phyloP scores from a whole-genome alignment of 2,797 vertebrate genomes.

The Rallus crepitans region DNA sequence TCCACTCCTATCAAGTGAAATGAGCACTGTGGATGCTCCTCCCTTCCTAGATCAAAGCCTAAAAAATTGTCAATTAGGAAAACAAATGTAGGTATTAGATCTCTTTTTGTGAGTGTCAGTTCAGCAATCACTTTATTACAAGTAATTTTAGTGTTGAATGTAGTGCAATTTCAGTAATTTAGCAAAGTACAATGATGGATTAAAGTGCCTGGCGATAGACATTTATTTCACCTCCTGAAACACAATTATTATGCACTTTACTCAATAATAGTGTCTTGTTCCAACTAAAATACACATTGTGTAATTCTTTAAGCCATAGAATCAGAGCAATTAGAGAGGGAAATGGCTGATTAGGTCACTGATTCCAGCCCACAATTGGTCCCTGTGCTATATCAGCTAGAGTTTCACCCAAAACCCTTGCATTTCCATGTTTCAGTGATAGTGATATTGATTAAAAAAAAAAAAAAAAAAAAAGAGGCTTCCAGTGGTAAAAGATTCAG shows the following conservation, averaged over 20 bases:
- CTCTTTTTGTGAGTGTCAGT: slow-evolving; percentile 38
- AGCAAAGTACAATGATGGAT: slow-evolving; percentile 64
- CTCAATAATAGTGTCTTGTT: slow-evolving; percentile 60
- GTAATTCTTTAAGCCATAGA: slow-evolving; percentile 53
- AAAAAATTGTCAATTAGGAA: slow-evolving; percentile 39
- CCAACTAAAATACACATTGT: slow-evolving; percentile 55
- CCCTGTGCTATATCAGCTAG: neutral
- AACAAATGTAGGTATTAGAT: slow-evolving; percentile 47
- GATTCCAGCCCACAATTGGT: neutral
- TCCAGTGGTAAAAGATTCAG: neutral
- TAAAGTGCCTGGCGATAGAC: slow-evolving; percentile 50
- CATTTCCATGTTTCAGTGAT: neutral
- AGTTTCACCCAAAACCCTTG: neutral
- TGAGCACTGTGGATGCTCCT: neutral
- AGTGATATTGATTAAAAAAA: neutral
- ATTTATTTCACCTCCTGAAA: slow-evolving; percentile 54
- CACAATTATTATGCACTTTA: slow-evolving; percentile 71
- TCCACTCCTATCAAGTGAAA: neutral
- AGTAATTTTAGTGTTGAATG: slow-evolving; percentile 60
- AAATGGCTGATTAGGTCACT: slow-evolving; percentile 54
- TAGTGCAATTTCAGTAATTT: slow-evolving; percentile 62
- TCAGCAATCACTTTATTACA: slow-evolving; percentile 50
- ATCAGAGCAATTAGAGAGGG: slow-evolving; percentile 55
- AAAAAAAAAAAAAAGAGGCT: neutral
- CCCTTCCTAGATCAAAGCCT: neutral